A percentile compares a stretch with the other conserved stretches of the same genome.
Evolutionary conservation across 2,113 vertebrate species (phyloP).

Genomic region (Leuciscus idus): DNA sequence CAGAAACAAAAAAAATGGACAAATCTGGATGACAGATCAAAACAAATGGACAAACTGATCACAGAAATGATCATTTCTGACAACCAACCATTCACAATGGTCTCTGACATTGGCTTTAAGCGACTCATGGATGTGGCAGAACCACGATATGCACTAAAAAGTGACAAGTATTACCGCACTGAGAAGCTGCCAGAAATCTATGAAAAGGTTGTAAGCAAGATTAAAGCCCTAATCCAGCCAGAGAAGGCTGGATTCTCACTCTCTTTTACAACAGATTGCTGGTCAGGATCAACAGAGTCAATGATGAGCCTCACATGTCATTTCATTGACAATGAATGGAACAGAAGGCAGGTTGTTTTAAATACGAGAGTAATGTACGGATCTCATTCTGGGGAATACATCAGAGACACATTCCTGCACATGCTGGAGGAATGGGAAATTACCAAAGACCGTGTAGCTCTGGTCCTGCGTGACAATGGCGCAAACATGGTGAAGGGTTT

Average conservation of each 20-base stretch:
- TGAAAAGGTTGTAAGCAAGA: not conserved
- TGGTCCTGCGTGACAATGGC: conserved; percentile 41
- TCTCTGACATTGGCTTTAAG: not conserved
- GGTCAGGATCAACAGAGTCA: conserved; percentile 4
- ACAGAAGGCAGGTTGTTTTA: conserved; percentile 35
- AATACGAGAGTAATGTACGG: conserved; percentile 33
- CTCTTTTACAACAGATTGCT: not conserved
- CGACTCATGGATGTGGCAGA: not conserved
- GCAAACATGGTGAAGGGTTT: conserved; percentile 42
- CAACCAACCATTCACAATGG: conserved; percentile 17
- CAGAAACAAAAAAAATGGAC: not conserved
- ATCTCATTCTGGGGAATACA: conserved; percentile 42
- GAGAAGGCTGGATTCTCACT: conserved; percentile 14
- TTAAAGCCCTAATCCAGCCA: not conserved
- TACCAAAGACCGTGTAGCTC: not conserved
- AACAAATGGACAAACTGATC: conserved; percentile 30
- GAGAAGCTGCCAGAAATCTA: not conserved
- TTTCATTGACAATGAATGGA: conserved; percentile 9
- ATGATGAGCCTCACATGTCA: not conserved
- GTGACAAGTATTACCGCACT: not conserved
- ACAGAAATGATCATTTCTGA: conserved; percentile 33
- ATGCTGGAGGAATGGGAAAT: conserved; percentile 14
- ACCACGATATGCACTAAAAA: conserved; percentile 8
- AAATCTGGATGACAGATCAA: conserved; percentile 17
- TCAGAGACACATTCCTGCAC: conserved; percentile 12